Evolutionary conservation across 2,888 invertebrate genomes (phyloP), one percentile per base, ranked within the genome.

Genomic region (Drosophila atroscutellata): DNA sequence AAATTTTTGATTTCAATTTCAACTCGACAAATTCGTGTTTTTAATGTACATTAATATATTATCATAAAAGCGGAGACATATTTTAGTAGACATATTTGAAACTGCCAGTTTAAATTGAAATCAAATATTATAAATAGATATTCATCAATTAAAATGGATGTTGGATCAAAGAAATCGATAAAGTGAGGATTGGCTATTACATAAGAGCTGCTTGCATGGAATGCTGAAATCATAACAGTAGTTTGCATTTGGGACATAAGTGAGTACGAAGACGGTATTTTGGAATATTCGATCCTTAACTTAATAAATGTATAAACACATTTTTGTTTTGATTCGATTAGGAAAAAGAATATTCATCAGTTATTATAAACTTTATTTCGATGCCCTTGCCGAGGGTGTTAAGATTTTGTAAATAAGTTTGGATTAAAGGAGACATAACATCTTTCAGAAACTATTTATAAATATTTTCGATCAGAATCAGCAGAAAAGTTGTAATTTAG

Each of bases 101-200:
- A 20, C 20, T 42, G 20, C 2, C 20, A 20, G 7, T 24, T 15
- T 24, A 15, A 45, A 15, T 15, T 15, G 0, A 15, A 45, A 24
- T 24, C 13, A 2, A 7, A 20, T 45, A 20, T 2, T 20, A n/a
- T 32, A 11, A 1, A 11, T 1, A 32, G 8, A 30, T 30, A 8
- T 30, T 30, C 0, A 30, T 2, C 0, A 39, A 9, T n/a, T 8
- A 1, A n/a, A n/a, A 39, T 39, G 39, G 39, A 9, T 28, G 28
- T 7, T 1, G n/a, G n/a, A n/a, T n/a, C 3, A n/a, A 39, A 0
- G 1, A 2, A n/a, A 2, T n/a, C n/a, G 39, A n/a, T n/a, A 9
- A 8, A 2, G 39, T 9, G n/a, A n/a, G 8, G 37, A n/a, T 3
- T 18, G 30, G 8, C 2, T 30, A 30, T 7, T 39, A 3, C 1